phyloP scores from a whole-genome alignment of 2,113 vertebrate genomes.

The Colistium nudipinnis region DNA sequence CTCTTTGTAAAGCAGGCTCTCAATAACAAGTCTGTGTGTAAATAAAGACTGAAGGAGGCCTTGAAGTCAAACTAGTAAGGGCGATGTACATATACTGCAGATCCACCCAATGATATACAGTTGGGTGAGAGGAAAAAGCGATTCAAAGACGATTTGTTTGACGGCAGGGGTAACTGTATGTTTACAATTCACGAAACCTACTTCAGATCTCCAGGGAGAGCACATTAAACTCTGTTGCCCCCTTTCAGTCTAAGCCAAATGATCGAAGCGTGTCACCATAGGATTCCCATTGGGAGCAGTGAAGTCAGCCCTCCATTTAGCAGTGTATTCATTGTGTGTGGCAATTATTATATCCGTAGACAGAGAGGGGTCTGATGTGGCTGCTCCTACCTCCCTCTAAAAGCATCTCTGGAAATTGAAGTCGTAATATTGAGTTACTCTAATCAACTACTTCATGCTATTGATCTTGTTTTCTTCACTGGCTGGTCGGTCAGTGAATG shows the following conservation, averaged over 20 bases:
- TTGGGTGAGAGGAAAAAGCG: conserved; percentile 55
- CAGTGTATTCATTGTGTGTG: conserved; percentile 37
- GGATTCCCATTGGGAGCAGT: conserved; percentile 31
- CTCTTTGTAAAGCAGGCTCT: conserved; percentile 65
- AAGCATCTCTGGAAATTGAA: conserved; percentile 69
- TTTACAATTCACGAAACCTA: conserved; percentile 38
- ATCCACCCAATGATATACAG: conserved; percentile 51
- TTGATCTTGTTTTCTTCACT: conserved; percentile 69
- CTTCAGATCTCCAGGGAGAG: conserved; percentile 12
- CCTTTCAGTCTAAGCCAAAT: conserved; percentile 21
- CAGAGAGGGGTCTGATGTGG: conserved; percentile 41
- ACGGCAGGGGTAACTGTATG: conserved; percentile 22
- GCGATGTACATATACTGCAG: conserved; percentile 25
- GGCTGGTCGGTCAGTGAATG: conserved; percentile 58
- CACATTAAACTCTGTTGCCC: conserved; percentile 28
- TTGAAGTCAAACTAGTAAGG: conserved; percentile 48
- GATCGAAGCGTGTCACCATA: conserved; percentile 48
- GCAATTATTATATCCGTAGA: conserved; percentile 31
- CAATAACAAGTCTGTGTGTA: conserved; percentile 70
- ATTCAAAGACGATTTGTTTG: conserved; percentile 35
- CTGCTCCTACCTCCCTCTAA: conserved; percentile 44
- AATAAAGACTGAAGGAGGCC: conserved; percentile 67
- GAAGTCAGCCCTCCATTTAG: conserved; percentile 45
- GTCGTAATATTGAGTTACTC: conserved; percentile 75
- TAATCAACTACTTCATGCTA: conserved; percentile 73